Evolutionary conservation across 2,888 invertebrate genomes (phyloP).

Genomic region (Mimachlamys varia): DNA sequence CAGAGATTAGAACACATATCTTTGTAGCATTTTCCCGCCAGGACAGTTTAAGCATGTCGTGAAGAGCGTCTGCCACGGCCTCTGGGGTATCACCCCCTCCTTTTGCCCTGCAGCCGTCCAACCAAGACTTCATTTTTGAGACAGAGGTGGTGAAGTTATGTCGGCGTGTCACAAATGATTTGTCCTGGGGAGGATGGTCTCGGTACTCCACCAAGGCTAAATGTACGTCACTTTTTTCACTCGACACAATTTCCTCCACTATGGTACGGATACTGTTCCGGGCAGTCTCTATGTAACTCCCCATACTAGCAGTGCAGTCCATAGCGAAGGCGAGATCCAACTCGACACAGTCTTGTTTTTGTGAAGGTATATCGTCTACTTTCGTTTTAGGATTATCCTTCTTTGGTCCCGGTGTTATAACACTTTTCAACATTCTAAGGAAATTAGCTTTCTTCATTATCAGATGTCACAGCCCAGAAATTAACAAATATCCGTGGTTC

Average conservation of each 20-base stretch:
- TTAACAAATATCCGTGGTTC: no score
- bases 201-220: constrained; percentile 77
- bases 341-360: constrained; percentile 66
- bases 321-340: constrained; percentile 78
- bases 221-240: constrained; percentile 74
- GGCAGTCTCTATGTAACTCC: constrained; percentile 73
- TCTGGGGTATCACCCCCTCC: constrained; percentile 78
- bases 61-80: constrained; percentile 77
- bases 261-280: constrained; percentile 73
- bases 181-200: constrained; percentile 77
- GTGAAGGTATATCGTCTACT: constrained; percentile 50
- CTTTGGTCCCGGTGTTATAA: not conserved
- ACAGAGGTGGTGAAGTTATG: constrained; percentile 76
- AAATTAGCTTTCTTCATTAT: no score
- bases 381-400: constrained; percentile 46
- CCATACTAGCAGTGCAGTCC: constrained; percentile 79
- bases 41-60: constrained; percentile 71
- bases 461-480: no score
- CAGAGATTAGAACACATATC: constrained; percentile 75
- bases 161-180: constrained; percentile 70
- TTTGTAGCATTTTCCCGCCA: constrained; percentile 76
- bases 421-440: no score
- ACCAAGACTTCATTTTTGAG: constrained; percentile 71
- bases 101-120: constrained; percentile 67
- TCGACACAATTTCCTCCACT: constrained; percentile 74